These are phyloP conservation scores for Micromussa lordhowensis DNA, from an alignment of 92 coral and sea anemone genomes.

Conservation along the genomic window DNA sequence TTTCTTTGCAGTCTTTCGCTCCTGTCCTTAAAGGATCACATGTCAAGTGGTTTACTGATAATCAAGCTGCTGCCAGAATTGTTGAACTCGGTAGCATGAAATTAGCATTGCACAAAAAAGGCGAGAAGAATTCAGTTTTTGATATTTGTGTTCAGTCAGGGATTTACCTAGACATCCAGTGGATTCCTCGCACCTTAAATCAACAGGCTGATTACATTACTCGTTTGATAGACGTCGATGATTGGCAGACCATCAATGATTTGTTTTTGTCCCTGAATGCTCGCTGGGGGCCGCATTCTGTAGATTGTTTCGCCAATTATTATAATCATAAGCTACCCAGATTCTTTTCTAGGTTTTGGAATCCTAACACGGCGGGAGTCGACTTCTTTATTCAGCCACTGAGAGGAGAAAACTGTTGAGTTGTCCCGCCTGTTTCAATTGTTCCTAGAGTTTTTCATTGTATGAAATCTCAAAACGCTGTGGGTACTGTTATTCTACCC, in stretches of 20 bases:
- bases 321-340: conserved; percentile 49
- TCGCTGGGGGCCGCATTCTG: not conserved
- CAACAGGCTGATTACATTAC: conserved; percentile 43
- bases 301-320: conserved; percentile 64
- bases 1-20: no score
- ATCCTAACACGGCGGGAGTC: conserved; percentile 56
- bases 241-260: conserved; percentile 42
- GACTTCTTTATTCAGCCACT: conserved; percentile 48
- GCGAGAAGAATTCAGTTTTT: conserved; percentile 50
- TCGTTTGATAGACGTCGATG: conserved; percentile 41
- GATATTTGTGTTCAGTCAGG: conserved; percentile 18
- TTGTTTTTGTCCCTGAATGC: conserved; percentile 15
- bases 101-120: conserved; percentile 30
- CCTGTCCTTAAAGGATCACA: no score
- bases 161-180: conserved; percentile 38
- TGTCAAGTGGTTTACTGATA: no score
- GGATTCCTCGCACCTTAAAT: conserved; percentile 44
- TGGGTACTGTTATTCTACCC: conserved; percentile 30
- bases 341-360: conserved; percentile 63
- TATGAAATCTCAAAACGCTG: conserved; percentile 23
- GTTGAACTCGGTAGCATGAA: conserved; percentile 65
- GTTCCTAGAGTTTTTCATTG: conserved; percentile 7
- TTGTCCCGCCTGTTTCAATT: conserved; percentile 46
- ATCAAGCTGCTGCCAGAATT: conserved; percentile 62
- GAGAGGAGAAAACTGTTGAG: conserved; percentile 29